Percentiles rank a stretch among this genome's conserved stretches.
Evolutionary conservation across 2,113 vertebrate genomes (phyloP).

Genomic region (Pagrus major): DNA sequence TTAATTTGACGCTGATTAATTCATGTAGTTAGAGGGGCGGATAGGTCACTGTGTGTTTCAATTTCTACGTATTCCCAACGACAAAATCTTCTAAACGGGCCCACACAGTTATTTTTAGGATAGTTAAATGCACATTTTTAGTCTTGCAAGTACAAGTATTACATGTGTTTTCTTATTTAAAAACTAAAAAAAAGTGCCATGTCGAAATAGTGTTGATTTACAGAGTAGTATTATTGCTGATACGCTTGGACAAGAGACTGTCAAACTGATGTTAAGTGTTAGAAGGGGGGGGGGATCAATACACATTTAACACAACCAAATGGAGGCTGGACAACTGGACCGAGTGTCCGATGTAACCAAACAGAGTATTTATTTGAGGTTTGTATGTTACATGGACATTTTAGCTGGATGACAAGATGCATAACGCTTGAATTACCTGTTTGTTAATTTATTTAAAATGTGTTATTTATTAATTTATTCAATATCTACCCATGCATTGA

Average conservation of each 20-base stretch:
- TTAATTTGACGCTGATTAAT: constrained; percentile 60
- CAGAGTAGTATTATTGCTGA: constrained; percentile 37
- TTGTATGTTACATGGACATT: constrained; percentile 33
- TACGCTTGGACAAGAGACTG: constrained; percentile 14
- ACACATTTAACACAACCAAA: constrained; percentile 66
- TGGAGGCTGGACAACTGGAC: constrained; percentile 47
- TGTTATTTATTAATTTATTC: constrained; percentile 65
- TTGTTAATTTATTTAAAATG: constrained; percentile 55
- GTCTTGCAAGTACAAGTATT: constrained; percentile 16
- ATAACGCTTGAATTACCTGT: constrained; percentile 46
- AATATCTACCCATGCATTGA: constrained; percentile 45
- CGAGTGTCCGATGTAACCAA: constrained; percentile 48
- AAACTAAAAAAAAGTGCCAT: constrained; percentile 40
- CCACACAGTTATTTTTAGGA: constrained; percentile 26
- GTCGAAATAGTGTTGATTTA: constrained; percentile 55
- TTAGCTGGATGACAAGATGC: constrained; percentile 26
- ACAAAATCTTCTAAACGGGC: constrained; percentile 36
- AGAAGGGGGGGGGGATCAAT: constrained; percentile 29
- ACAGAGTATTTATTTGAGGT: constrained; percentile 62
- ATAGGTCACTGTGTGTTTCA: constrained; percentile 37
- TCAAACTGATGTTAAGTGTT: constrained; percentile 32
- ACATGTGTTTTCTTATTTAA: constrained; percentile 20
- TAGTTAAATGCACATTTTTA: constrained; percentile 35
- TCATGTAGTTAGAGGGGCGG: constrained; percentile 38
- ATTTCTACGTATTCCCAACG: constrained; percentile 25